Base-by-base conservation (phyloP, 1,140 invertebrate genomes). In the Zophobas atratus region DNA sequence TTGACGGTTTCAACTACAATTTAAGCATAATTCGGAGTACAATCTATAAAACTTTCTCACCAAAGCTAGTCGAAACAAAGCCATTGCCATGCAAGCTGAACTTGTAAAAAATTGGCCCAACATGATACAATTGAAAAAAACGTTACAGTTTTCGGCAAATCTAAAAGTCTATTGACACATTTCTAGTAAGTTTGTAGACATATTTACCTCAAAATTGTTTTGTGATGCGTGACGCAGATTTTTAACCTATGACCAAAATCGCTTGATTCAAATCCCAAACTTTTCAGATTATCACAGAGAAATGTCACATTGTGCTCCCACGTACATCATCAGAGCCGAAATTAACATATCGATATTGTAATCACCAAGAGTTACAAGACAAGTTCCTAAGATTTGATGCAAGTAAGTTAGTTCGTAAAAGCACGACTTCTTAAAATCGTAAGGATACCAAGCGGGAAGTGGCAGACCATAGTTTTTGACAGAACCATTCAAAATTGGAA, bases 401-500 rank as follows among this genome's bases (percentile, higher is more conserved):
- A 51, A 20, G 20, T 51, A 51, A 20, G 49, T 51, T 5, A 51
- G 49, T 20, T 51, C 49, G n/a, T 51, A 51, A 51, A n/a, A 51
- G 0, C 6, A 20, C 0, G 49, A 51, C 3, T 3, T 20, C 20
- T 51, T 20, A 4, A n/a, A 20, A 51, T 51, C n/a, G 49, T 51
- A 51, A 20, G 49, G 49, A 20, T 51, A 51, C 49, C 49, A 51
- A 51, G 49, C 0, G 20, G 49, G 49, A 20, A 51, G 20, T 2
- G 49, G 49, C 49, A 51, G 20, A 4, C 4, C 49, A 51, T 51
- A 51, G 2, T 2, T 51, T 20, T 20, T 51, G 6, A 20, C 49
- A 4, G 49, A 4, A 0, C 49, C 49, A 20, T 51, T 51, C 49
- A 51, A 51, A 51, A 51, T 51, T 0, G 3, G 43, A 20, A 20